A percentile compares a stretch with the other conserved stretches of the same genome.
These are phyloP conservation scores for Heliothis peltigera DNA, from an alignment of 2,888 invertebrate species.

Conservation along the genomic window DNA sequence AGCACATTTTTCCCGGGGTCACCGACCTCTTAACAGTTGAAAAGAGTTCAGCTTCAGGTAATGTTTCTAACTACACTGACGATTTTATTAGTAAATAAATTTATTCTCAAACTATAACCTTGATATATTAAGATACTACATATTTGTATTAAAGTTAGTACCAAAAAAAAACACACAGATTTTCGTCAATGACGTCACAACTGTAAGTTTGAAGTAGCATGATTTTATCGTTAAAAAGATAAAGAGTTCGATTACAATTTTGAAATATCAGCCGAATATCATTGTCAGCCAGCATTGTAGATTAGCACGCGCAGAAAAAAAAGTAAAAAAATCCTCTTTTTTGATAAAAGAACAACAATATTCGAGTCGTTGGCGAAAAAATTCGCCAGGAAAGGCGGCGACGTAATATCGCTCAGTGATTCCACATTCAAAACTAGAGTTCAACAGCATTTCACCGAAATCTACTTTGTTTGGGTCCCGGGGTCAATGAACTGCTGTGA, in stretches of 20 bases:
- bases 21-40: conserved; percentile 75
- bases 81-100: conserved; percentile 7
- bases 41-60: conserved; percentile 49
- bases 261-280: background rate
- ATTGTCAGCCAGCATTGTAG: background rate
- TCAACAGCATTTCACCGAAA: conserved; percentile 90
- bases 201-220: conserved; percentile 2
- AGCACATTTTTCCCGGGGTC: conserved; percentile 84
- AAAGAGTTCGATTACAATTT: background rate
- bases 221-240: background rate
- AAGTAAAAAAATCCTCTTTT: conserved; percentile 7
- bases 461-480: conserved; percentile 89
- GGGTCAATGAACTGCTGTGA: conserved; percentile 86
- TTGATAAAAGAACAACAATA: conserved; percentile 45
- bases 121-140: no score
- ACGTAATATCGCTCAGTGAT: conserved; percentile 77
- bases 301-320: conserved; percentile 4
- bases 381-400: conserved; percentile 77
- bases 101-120: background rate
- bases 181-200: background rate
- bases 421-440: conserved; percentile 86
- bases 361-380: conserved; percentile 65
- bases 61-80: conserved; percentile 47
- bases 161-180: no score
- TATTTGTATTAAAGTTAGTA: no score